A percentile compares a stretch with the other conserved stretches of the same genome.
These are phyloP conservation scores for Pteronura brasiliensis DNA, from an alignment of 2,113 vertebrate genomes.

Conservation along the genomic window DNA sequence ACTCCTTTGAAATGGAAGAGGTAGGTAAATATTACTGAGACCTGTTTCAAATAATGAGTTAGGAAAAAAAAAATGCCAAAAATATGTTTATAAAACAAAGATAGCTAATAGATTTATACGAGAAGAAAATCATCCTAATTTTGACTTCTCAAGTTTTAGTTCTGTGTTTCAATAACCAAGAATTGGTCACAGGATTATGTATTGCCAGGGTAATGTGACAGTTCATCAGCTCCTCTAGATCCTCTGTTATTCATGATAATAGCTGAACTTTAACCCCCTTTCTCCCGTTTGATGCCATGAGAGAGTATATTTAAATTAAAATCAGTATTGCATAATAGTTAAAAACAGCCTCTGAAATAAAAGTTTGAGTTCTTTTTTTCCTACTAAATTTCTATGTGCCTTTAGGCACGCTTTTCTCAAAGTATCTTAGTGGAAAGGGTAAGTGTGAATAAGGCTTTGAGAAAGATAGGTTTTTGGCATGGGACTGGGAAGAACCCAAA, in stretches of 20 bases:
- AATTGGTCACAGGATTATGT: not conserved
- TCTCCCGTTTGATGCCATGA: not conserved
- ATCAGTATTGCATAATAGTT: not conserved
- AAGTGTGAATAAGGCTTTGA: not conserved
- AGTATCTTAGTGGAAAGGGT: not conserved
- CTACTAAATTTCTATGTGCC: not conserved
- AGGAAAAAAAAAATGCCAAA: not conserved
- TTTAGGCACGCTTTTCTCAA: not conserved
- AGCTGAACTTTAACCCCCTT: not conserved
- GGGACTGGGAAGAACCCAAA: not conserved
- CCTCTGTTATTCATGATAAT: not conserved
- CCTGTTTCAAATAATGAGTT: not conserved
- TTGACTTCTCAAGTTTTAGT: not conserved
- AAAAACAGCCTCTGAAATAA: slow-evolving; percentile 11
- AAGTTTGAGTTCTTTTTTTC: not conserved
- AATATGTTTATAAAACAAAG: not conserved
- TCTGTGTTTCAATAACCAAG: not conserved
- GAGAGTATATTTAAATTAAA: not conserved
- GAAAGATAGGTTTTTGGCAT: not conserved
- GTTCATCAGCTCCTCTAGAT: not conserved
- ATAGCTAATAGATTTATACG: not conserved
- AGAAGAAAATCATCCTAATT: not conserved
- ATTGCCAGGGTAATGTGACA: not conserved
- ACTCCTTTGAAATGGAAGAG: slow-evolving; percentile 99
- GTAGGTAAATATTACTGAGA: slow-evolving; percentile 79